Percentiles rank a stretch among this genome's conserved stretches.
phyloP scores from a whole-genome alignment of 2,888 invertebrate genomes.

The Tipula vernalis region DNA sequence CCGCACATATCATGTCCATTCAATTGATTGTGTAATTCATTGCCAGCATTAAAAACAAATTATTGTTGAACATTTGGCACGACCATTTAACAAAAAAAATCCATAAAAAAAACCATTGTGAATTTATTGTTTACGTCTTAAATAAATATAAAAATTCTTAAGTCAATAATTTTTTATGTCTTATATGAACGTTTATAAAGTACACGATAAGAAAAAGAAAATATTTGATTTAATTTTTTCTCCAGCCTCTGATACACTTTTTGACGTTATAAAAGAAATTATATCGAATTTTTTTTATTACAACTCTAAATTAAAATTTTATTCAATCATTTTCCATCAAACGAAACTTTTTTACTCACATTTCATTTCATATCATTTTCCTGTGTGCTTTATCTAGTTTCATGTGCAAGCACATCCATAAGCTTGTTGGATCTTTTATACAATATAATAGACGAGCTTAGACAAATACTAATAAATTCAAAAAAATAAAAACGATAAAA shows the following conservation, averaged over 20 bases:
- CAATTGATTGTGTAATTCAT: background rate
- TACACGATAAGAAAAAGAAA: background rate
- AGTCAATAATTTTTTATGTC: background rate
- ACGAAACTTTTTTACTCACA: background rate
- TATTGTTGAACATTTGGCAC: background rate
- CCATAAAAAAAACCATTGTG: background rate
- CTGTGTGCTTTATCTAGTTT: background rate
- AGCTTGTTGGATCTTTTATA: background rate
- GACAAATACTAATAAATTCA: background rate
- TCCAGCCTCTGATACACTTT: background rate
- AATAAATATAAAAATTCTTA: background rate
- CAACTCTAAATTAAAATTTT: background rate
- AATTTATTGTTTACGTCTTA: background rate
- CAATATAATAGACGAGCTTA: background rate
- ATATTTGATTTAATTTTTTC: background rate
- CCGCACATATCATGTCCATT: background rate
- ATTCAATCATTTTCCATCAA: background rate
- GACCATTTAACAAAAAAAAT: background rate
- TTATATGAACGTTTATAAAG: background rate
- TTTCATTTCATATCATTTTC: background rate
- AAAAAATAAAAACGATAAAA: background rate
- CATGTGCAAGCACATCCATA: background rate
- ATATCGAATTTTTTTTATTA: background rate
- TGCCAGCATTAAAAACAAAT: background rate
- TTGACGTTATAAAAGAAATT: background rate